phyloP scores from a whole-genome alignment of 2,113 vertebrate genomes.

The Sylvia atricapilla region DNA sequence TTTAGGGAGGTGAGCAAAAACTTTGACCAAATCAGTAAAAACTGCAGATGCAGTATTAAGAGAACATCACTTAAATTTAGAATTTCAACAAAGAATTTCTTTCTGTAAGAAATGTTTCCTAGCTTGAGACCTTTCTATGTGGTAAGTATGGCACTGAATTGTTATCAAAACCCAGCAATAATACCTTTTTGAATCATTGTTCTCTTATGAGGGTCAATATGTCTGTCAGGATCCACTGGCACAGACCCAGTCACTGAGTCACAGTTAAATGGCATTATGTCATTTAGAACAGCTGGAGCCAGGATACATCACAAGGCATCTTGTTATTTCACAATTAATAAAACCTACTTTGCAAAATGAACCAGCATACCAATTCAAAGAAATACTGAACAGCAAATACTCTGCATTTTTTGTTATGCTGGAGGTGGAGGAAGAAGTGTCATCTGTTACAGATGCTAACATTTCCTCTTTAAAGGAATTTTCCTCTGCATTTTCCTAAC shows the following conservation, averaged over 20 bases:
- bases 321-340: background rate
- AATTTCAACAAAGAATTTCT: background rate
- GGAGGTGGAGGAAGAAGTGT: background rate
- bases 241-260: background rate
- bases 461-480: background rate
- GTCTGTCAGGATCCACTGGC: background rate
- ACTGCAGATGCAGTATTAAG: background rate
- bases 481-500: background rate
- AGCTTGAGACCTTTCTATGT: background rate
- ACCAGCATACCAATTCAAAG: background rate
- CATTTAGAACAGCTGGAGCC: slow-evolving; percentile 1
- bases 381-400: background rate
- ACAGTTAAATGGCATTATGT: background rate
- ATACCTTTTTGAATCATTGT: background rate
- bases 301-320: background rate
- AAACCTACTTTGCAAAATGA: background rate
- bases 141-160: background rate
- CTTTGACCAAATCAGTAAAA: background rate
- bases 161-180: background rate
- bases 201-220: background rate
- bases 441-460: background rate
- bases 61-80: background rate
- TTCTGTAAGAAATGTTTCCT: background rate
- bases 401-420: background rate
- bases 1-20: background rate